Conservation (phyloP, 2,888 invertebrate species). For the Acrobeloides nanus region DNA sequence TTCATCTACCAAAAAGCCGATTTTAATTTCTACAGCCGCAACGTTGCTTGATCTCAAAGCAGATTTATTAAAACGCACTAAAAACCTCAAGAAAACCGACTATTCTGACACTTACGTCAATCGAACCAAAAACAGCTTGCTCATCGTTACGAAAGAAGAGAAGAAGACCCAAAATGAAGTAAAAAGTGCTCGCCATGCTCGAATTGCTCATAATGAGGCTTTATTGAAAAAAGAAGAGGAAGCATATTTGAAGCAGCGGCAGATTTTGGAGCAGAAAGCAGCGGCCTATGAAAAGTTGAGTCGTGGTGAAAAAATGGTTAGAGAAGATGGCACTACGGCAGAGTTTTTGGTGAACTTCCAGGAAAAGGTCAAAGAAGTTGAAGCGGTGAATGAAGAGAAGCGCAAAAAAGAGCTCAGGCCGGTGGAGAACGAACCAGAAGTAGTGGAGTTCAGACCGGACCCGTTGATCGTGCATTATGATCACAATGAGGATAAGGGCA, state of each 20-base stretch:
- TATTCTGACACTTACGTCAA: constrained; percentile 1
- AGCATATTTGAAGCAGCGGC: constrained; percentile 16
- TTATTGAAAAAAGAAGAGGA: constrained; percentile 30
- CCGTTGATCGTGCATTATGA: constrained; percentile 34
- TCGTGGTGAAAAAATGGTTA: constrained; percentile 25
- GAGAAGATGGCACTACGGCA: constrained; percentile 29
- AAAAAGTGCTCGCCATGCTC: constrained; percentile 15
- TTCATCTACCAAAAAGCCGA: neutral
- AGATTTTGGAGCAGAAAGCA: constrained; percentile 33
- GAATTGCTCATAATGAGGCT: constrained; percentile 19
- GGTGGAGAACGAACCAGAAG: neutral
- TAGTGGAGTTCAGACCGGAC: neutral
- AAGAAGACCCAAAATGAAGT: constrained; percentile 13
- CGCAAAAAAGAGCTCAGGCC: constrained; percentile 3
- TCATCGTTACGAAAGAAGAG: constrained; percentile 21
- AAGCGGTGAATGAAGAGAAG: constrained; percentile 8
- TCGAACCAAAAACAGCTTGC: constrained; percentile 10
- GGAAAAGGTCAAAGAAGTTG: constrained; percentile 28
- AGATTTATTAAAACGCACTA: constrained; percentile 8
- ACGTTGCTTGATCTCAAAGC: constrained; percentile 17
- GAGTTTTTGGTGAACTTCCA: constrained; percentile 43
- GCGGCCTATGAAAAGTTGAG: constrained; percentile 34
- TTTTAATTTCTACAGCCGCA: too few relatives aligned
- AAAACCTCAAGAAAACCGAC: constrained; percentile 1
- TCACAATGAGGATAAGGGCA: constrained; percentile 31